Percentiles rank a stretch among this genome's conserved stretches.
Evolutionary conservation across 2,113 vertebrate genomes (phyloP).

Genomic region (Accipiter virgatus): DNA sequence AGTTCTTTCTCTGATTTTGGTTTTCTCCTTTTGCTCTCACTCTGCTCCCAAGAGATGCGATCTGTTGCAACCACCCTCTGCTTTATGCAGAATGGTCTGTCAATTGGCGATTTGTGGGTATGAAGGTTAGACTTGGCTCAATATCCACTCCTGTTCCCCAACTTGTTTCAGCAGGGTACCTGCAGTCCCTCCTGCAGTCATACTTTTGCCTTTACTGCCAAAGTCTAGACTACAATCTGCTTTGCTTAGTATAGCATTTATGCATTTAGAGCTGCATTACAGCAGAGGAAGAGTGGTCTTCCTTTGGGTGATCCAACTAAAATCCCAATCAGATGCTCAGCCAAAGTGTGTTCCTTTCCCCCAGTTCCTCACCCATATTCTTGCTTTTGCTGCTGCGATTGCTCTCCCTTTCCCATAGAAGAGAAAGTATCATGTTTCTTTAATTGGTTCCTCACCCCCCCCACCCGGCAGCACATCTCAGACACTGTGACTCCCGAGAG

Average conservation of each 20-base stretch:
- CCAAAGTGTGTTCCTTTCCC: not conserved
- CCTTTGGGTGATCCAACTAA: not conserved
- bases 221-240: not conserved
- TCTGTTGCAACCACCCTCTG: not conserved
- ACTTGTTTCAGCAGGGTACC: not conserved
- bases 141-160: fast-evolving
- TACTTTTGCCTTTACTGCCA: not conserved
- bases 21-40: not conserved
- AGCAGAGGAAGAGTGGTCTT: not conserved
- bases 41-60: not conserved
- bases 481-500: not conserved
- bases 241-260: not conserved
- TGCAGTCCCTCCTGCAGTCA: not conserved
- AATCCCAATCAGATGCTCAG: not conserved
- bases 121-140: not conserved
- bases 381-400: not conserved
- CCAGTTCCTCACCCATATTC: not conserved
- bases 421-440: not conserved
- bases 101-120: fast-evolving
- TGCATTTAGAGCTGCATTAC: not conserved
- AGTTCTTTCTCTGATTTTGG: not conserved
- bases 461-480: not conserved
- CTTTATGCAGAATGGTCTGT: not conserved
- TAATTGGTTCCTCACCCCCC: not conserved
- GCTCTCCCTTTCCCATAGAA: not conserved